Conservation (phyloP, 2,113 vertebrate genomes). For the Nannobrachium achirus region DNA sequence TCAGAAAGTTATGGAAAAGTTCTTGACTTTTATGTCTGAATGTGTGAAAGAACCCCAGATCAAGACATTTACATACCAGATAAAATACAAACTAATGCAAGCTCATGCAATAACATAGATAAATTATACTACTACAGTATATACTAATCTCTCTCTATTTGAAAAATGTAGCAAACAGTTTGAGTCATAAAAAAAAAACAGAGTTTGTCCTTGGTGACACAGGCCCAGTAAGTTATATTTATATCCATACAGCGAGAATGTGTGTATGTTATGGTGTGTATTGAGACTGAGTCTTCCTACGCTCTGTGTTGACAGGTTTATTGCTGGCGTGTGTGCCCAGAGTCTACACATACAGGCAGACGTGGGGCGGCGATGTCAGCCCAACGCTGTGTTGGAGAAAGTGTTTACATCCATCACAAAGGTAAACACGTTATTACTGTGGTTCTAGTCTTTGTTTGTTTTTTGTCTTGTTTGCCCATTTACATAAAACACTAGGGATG, state of each 20-base stretch:
- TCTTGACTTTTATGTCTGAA: not conserved
- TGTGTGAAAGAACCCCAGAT: not conserved
- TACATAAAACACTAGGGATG: too few species aligned
- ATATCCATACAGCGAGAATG: too few species aligned
- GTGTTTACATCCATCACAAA: slow-evolving; percentile 95
- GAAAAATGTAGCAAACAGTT: too few species aligned
- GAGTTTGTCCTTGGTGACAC: too few species aligned
- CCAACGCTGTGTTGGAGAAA: slow-evolving; percentile 94
- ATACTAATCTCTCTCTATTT: too few species aligned
- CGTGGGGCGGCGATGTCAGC: slow-evolving; percentile 81
- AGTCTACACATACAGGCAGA: slow-evolving; percentile 85
- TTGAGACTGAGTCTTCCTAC: not conserved
- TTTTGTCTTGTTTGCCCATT: not conserved
- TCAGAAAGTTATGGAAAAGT: not conserved
- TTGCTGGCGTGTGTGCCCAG: slow-evolving; percentile 88
- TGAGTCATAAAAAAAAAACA: too few species aligned
- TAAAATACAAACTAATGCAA: too few species aligned
- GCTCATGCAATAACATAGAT: too few species aligned
- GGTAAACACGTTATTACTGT: slow-evolving; percentile 75
- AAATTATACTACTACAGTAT: too few species aligned
- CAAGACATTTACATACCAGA: not conserved
- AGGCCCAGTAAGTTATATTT: not conserved
- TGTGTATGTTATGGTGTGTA: too few species aligned
- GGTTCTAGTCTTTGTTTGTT: not conserved
- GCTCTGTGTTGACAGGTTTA: slow-evolving; percentile 81